These are phyloP conservation scores for Drosophila paranaensis DNA, from an alignment of 2,888 invertebrate genomes.

Conservation along the genomic window DNA sequence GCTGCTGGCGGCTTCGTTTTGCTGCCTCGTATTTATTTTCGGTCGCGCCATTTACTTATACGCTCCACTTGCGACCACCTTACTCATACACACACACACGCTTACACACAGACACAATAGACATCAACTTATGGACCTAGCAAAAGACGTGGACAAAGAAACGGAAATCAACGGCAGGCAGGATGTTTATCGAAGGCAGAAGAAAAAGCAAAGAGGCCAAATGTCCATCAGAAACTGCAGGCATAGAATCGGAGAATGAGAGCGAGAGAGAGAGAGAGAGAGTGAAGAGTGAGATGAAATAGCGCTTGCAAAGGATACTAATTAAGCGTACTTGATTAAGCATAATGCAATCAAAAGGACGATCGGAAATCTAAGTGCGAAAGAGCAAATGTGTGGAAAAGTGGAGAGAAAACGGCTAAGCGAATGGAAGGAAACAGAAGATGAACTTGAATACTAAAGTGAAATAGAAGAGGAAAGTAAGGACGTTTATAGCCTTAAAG, in stretches of 20 bases:
- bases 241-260: neutral
- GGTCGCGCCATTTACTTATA: slow-evolving; percentile 70
- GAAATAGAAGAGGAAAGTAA: no score
- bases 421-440: neutral
- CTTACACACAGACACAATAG: slow-evolving; percentile 36
- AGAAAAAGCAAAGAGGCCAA: slow-evolving; percentile 33
- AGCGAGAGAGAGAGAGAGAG: neutral
- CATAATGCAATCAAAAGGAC: slow-evolving; percentile 5
- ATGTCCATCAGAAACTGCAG: slow-evolving; percentile 23
- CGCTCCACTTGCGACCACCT: slow-evolving; percentile 63
- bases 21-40: slow-evolving; percentile 62
- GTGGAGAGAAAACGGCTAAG: neutral
- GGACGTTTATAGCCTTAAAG: neutral
- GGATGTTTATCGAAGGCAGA: slow-evolving; percentile 56
- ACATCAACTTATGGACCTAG: slow-evolving; percentile 54
- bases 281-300: neutral
- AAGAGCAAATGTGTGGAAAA: neutral
- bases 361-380: slow-evolving; percentile 7
- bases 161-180: slow-evolving; percentile 45
- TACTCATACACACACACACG: slow-evolving; percentile 28
- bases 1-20: slow-evolving; percentile 33
- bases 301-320: neutral
- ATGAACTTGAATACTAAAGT: neutral
- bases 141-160: slow-evolving; percentile 34
- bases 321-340: slow-evolving; percentile 25